Percentiles rank a stretch among this genome's conserved stretches.
phyloP scores from a whole-genome alignment of 2,888 invertebrate species.

The Shargacucullia verbasci region DNA sequence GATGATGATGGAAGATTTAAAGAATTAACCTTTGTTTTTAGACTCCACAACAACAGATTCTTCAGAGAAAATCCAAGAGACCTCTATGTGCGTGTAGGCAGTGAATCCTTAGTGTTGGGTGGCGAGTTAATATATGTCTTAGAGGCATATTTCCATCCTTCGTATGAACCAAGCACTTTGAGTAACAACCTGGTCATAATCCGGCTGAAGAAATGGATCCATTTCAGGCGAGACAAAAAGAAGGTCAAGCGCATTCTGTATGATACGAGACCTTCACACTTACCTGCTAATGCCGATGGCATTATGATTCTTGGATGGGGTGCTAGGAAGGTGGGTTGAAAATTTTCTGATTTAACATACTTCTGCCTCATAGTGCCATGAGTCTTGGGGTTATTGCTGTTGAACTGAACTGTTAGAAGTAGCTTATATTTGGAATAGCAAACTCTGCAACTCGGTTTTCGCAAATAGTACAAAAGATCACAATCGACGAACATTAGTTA shows the following conservation, averaged over 20 bases:
- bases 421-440: no score
- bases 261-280: constrained; percentile 30
- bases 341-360: no score
- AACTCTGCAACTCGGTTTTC: no score
- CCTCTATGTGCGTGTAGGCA: constrained; percentile 61
- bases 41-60: constrained; percentile 55
- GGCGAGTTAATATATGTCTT: constrained; percentile 57
- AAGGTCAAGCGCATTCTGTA: constrained; percentile 57
- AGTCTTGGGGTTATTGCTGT: no score
- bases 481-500: no score
- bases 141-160: constrained; percentile 61
- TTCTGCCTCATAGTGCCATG: no score
- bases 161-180: constrained; percentile 58
- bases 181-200: constrained; percentile 66
- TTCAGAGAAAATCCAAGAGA: constrained; percentile 36
- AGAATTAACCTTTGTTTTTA: constrained; percentile 24
- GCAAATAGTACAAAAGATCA: no score
- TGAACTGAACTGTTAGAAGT: no score
- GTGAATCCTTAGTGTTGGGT: constrained; percentile 50
- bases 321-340: constrained; percentile 56
- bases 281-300: constrained; percentile 26
- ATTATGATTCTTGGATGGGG: constrained; percentile 70
- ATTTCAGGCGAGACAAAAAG: constrained; percentile 26
- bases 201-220: constrained; percentile 44
- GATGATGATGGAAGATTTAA: no score